phyloP scores from a whole-genome alignment of 2,113 vertebrate genomes.

The Lamprotornis superbus region DNA sequence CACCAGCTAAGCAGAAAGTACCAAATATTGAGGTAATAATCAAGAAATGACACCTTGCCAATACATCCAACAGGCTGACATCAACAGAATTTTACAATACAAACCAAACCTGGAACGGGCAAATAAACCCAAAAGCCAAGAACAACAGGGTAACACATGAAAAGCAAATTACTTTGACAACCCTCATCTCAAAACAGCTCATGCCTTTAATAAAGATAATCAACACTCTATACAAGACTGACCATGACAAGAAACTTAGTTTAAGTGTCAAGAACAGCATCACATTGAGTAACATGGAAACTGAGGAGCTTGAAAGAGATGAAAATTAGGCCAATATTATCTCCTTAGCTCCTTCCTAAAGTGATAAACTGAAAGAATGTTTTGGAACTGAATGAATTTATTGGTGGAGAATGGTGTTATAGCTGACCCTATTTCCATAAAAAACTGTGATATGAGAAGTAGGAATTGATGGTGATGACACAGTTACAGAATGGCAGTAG shows the following conservation, averaged over 20 bases:
- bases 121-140: not conserved
- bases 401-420: not conserved
- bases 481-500: not conserved
- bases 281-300: not conserved
- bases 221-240: not conserved
- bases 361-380: not conserved
- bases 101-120: not conserved
- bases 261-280: not conserved
- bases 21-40: not conserved
- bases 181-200: not conserved
- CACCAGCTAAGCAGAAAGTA: not conserved
- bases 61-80: not conserved
- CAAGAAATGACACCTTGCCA: not conserved
- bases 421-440: not conserved
- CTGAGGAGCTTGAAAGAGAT: not conserved
- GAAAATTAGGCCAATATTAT: not conserved
- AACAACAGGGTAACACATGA: not conserved
- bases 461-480: not conserved
- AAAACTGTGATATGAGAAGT: not conserved
- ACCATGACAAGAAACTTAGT: not conserved
- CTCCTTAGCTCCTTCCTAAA: not conserved
- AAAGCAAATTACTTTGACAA: not conserved
- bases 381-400: not conserved
- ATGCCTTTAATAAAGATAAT: not conserved
- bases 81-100: not conserved